Percentiles rank a stretch among this genome's conserved stretches.
Evolutionary conservation across 2,797 vertebrate species (phyloP).

Genomic region (Hafferia zeledoni): DNA sequence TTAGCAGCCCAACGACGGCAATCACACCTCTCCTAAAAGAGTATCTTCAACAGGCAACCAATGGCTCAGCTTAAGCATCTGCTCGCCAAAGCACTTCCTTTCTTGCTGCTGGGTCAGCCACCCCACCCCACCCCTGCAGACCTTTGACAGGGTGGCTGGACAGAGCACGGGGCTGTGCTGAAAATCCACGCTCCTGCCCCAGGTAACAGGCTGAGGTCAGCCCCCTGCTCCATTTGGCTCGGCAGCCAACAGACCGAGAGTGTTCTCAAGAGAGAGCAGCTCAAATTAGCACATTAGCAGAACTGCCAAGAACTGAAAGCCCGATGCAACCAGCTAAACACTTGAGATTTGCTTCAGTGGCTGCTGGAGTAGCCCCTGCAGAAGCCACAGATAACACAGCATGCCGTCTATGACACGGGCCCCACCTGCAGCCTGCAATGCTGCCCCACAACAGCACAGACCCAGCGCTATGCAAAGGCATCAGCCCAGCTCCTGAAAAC

Average conservation of each 20-base stretch:
- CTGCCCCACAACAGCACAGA: not conserved
- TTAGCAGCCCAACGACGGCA: not conserved
- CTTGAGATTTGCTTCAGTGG: constrained; percentile 33
- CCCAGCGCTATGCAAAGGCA: not conserved
- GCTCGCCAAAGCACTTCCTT: not conserved
- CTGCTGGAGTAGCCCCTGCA: not conserved
- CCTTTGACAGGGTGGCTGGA: not conserved
- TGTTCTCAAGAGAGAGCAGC: not conserved
- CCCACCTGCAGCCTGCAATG: not conserved
- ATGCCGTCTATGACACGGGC: rapidly evolving
- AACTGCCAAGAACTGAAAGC: constrained; percentile 52
- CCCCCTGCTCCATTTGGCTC: not conserved
- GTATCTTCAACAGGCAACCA: not conserved
- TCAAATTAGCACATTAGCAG: constrained; percentile 48
- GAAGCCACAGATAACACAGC: not conserved
- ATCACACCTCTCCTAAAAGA: constrained; percentile 2
- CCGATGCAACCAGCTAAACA: not conserved
- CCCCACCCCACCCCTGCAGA: not conserved
- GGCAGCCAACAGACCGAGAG: not conserved
- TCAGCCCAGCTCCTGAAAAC: not conserved
- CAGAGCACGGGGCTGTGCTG: not conserved
- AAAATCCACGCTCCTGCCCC: not conserved
- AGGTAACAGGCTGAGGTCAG: not conserved
- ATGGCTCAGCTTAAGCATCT: not conserved
- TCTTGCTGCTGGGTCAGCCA: not conserved